Base-by-base conservation (phyloP, 2,113 vertebrate genomes). In the Scortum barcoo region DNA sequence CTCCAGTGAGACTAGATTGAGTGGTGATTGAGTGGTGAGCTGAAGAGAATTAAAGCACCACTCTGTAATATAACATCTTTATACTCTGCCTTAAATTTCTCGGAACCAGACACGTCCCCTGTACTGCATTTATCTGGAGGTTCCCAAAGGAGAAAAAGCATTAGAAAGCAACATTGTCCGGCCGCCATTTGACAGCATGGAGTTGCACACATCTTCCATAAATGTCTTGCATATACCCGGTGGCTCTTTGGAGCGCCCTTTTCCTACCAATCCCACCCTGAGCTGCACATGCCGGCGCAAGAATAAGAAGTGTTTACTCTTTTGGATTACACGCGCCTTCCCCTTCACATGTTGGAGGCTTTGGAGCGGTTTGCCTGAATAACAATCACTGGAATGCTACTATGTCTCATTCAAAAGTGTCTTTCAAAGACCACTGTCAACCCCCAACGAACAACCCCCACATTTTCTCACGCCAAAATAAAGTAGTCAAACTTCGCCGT, bases 371-470 rank as follows among this genome's bases (percentile, higher is more conserved):
- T 90, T 58, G 78, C 76, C 71, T 85, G 82, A 92, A 90, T 92
- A 89, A 92, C 89, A 93, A 93, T 93, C 88, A 58, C 61, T 90
- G 93, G 93, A 94, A 95, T 93, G 91, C 90, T 73, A 91, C 85
- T 89, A 86, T 84, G 87, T 94, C 89, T 85, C 92, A 91, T 93
- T 94, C 91, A 93, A 84, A 85, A 90, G 86, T 81, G 90, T 88
- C 92, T 94, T 89, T 91, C 83, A 93, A 91, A 93, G 87, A 83
- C 74, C 80, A 68, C 85, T 60, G 72, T 88, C 84, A 74, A 19
- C 14, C 61, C 44, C 69, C 20, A 10, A 16, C 0, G 36, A 81
- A 82, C 87, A 86, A 86, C 91, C 89, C 88, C 88, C 83, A 85
- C 78, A 53, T 88, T 92, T 94, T 94, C 93, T 93, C 93, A 94